Conservation (phyloP, 2,888 invertebrate species). For the Volucella bombylans region DNA sequence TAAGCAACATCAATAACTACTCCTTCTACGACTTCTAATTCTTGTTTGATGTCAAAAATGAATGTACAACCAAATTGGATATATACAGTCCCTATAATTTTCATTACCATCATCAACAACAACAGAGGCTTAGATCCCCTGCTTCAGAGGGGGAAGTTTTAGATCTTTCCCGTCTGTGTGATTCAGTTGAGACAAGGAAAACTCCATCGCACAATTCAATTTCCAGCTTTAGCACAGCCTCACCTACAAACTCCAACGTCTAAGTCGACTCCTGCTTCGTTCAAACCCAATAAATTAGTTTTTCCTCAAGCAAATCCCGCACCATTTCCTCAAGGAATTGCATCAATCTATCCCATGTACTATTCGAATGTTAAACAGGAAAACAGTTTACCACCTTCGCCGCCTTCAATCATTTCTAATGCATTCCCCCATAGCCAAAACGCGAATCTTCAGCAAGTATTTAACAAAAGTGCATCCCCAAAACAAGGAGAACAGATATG, state of each 20-base stretch:
- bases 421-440: conserved; percentile 60
- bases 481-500: conserved; percentile 48
- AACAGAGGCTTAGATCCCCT: conserved; percentile 77
- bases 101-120: conserved; percentile 74
- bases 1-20: no score
- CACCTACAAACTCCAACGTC: conserved; percentile 75
- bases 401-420: conserved; percentile 13
- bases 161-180: conserved; percentile 81
- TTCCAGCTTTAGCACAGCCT: conserved; percentile 79
- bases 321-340: conserved; percentile 35
- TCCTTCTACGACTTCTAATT: no score
- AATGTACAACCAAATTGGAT: conserved; percentile 77
- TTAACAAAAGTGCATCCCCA: conserved; percentile 70
- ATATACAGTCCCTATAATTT: conserved; percentile 79
- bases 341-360: conserved; percentile 64
- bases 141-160: conserved; percentile 78
- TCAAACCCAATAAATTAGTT: conserved; percentile 35
- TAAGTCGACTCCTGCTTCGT: neutral
- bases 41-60: no score
- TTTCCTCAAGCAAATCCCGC: conserved; percentile 29
- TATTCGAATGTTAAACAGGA: conserved; percentile 64
- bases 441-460: conserved; percentile 36
- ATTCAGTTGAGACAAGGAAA: conserved; percentile 80
- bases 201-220: conserved; percentile 81
- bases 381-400: conserved; percentile 55